Percentiles rank a stretch among this genome's conserved stretches.
These are phyloP conservation scores for Seira ritae DNA, from an alignment of 2,888 invertebrate genomes.

Conservation along the genomic window DNA sequence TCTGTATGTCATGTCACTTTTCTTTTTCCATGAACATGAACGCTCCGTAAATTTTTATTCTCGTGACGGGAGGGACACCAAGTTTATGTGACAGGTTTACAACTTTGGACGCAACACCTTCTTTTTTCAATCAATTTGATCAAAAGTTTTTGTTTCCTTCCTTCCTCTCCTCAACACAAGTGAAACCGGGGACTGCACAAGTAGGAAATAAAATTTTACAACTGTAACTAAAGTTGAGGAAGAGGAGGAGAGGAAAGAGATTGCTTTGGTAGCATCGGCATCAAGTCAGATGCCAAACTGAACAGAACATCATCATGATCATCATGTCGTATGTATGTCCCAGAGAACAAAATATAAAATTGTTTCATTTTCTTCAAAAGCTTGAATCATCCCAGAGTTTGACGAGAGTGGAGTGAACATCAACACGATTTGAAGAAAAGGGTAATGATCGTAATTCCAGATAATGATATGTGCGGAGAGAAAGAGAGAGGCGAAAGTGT, in stretches of 20 bases:
- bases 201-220: conserved; percentile 39
- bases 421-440: conserved; percentile 42
- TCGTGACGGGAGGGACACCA: conserved; percentile 20
- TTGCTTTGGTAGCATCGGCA: background rate
- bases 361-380: conserved; percentile 26
- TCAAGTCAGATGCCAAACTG: background rate
- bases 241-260: conserved; percentile 4
- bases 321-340: too few relatives aligned
- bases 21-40: conserved; percentile 24
- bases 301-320: background rate
- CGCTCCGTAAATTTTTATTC: conserved; percentile 18
- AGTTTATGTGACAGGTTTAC: conserved; percentile 63
- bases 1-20: background rate
- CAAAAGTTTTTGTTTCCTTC: conserved; percentile 42
- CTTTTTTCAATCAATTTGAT: conserved; percentile 39
- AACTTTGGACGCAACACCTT: conserved; percentile 46
- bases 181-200: background rate
- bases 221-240: conserved; percentile 9
- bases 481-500: too few relatives aligned
- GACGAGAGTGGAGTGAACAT: conserved; percentile 9
- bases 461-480: conserved; percentile 37
- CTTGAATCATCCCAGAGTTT: too few relatives aligned
- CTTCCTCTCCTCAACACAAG: conserved; percentile 13
- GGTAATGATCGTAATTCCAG: conserved; percentile 58
- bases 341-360: conserved; percentile 46